Conservation (phyloP, 2,888 invertebrate species). For the Boloria selene region DNA sequence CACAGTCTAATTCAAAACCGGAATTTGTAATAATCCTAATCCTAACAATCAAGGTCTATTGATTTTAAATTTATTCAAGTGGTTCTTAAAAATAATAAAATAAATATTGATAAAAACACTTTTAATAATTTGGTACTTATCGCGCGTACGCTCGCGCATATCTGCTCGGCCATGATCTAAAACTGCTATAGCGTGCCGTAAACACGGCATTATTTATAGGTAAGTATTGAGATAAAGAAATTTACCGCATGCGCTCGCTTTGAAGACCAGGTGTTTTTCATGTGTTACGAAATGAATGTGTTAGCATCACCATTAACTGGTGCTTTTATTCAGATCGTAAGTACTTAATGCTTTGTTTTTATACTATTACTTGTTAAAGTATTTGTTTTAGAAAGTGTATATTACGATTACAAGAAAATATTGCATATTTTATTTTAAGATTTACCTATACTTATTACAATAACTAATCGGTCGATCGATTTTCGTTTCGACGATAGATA, state of each 20-base stretch:
- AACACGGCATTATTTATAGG: constrained; percentile 41
- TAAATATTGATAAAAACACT: constrained; percentile 11
- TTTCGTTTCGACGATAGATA: too few species aligned
- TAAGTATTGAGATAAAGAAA: constrained; percentile 40
- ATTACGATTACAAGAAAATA: too few species aligned
- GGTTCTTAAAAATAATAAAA: not conserved
- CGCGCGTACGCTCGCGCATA: constrained; percentile 22
- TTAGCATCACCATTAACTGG: not conserved
- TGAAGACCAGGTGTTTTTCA: constrained; percentile 28
- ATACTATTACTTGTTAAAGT: not conserved
- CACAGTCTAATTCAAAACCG: too few species aligned
- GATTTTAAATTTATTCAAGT: not conserved
- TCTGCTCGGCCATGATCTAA: constrained; percentile 41
- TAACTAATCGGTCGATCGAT: too few species aligned
- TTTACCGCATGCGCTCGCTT: constrained; percentile 17
- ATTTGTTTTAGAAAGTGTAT: too few species aligned
- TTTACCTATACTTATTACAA: too few species aligned
- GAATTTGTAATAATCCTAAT: too few species aligned
- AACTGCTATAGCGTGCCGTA: constrained; percentile 37
- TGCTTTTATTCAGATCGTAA: not conserved
- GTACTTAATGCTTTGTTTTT: not conserved
- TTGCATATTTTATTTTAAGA: too few species aligned
- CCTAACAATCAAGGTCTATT: too few species aligned
- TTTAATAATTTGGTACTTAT: constrained; percentile 22
- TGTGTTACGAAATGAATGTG: constrained; percentile 8